Conservation (phyloP, 92 coral and sea anemone species). For the Epizoanthus rinbou region DNA sequence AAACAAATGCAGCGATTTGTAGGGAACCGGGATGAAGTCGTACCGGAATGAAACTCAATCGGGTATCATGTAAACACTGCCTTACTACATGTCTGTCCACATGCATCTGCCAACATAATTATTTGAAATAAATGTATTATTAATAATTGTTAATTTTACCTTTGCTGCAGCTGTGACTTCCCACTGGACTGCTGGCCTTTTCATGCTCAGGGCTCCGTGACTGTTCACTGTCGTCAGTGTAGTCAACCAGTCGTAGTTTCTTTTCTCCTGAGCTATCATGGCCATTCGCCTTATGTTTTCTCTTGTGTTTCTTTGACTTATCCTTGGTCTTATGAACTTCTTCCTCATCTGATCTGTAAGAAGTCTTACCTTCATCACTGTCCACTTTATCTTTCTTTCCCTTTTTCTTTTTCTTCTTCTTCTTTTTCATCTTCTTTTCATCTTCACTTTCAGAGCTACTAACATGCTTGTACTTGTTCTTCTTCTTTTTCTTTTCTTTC, state of each 20-base stretch:
- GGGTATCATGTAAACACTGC: no score
- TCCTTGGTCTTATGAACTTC: conserved; percentile 44
- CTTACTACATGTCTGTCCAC: no score
- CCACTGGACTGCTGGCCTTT: background rate
- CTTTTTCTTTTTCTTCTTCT: conserved; percentile 62
- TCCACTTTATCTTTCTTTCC: conserved; percentile 47
- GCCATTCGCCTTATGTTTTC: conserved; percentile 47
- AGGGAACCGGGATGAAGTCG: no score
- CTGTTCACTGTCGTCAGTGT: conserved; percentile 61
- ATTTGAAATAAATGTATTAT: no score
- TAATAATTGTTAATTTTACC: background rate
- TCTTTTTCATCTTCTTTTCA: conserved; percentile 45
- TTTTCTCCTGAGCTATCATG: conserved; percentile 42
- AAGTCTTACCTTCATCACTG: conserved; percentile 42
- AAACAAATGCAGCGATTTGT: no score
- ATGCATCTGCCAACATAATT: no score
- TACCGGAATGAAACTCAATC: no score
- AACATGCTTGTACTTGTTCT: conserved; percentile 47
- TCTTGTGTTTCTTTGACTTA: conserved; percentile 49
- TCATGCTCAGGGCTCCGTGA: conserved; percentile 18
- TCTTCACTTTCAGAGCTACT: conserved; percentile 39
- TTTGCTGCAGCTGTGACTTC: conserved; percentile 26
- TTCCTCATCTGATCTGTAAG: conserved; percentile 44
- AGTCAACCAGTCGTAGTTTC: conserved; percentile 63
- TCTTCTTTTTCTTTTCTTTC: conserved; percentile 50